These are phyloP conservation scores for Ophiodon elongatus DNA, from an alignment of 2,113 vertebrate genomes.

Conservation along the genomic window DNA sequence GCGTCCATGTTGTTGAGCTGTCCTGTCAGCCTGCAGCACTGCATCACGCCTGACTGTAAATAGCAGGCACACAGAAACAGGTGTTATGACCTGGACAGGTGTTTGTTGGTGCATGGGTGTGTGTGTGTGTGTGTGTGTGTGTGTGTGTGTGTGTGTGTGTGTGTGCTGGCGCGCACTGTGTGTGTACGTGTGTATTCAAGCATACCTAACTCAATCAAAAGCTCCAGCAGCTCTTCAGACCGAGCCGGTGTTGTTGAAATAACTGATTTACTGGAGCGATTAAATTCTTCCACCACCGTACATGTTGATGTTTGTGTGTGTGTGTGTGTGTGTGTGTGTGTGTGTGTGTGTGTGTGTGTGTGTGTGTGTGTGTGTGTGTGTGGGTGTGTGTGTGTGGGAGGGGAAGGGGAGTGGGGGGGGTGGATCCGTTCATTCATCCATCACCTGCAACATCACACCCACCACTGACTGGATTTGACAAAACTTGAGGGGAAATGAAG, in stretches of 20 bases:
- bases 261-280: constrained; percentile 68
- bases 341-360: neutral
- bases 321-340: constrained; percentile 4
- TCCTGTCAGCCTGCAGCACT: constrained; percentile 41
- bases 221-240: constrained; percentile 65
- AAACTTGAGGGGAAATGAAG: neutral
- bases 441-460: constrained; percentile 43
- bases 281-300: constrained; percentile 45
- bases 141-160: neutral
- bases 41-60: constrained; percentile 39
- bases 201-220: constrained; percentile 71
- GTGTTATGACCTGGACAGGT: constrained; percentile 59
- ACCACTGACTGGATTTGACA: constrained; percentile 22
- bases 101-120: neutral
- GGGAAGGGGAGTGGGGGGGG: neutral
- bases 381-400: neutral
- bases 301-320: neutral
- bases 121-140: neutral
- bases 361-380: no score
- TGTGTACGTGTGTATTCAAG: constrained; percentile 9
- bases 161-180: neutral
- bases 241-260: constrained; percentile 52
- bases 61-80: constrained; percentile 48
- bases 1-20: constrained; percentile 21
- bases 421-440: constrained; percentile 23